A percentile compares a stretch with the other conserved stretches of the same genome.
phyloP scores from a whole-genome alignment of 2,797 vertebrate species.

The Sandelia bainsii region DNA sequence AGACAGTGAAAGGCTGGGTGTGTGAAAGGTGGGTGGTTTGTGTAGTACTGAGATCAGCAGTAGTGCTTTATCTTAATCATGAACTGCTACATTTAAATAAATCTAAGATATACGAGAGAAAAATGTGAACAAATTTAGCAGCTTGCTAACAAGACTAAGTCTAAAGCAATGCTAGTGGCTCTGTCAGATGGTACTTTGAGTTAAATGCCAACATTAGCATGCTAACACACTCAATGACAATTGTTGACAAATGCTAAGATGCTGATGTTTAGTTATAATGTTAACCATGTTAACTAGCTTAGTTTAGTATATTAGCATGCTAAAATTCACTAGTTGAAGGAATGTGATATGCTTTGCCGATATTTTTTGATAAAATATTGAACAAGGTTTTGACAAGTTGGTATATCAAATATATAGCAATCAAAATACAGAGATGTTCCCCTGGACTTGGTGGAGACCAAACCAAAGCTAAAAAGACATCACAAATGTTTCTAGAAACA shows the following conservation, averaged over 20 bases:
- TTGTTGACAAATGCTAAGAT: no score
- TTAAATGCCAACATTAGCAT: neutral
- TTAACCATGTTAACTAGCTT: neutral
- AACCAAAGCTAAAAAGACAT: no score
- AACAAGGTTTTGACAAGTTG: no score
- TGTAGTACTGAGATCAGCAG: slow-evolving; percentile 22
- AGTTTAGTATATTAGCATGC: neutral
- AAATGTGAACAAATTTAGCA: slow-evolving; percentile 18
- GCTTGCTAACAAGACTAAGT: neutral
- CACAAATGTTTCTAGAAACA: no score
- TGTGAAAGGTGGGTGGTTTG: slow-evolving; percentile 6
- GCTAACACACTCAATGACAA: neutral
- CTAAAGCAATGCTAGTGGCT: neutral
- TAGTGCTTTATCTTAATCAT: slow-evolving; percentile 40
- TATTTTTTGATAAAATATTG: no score
- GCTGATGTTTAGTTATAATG: no score
- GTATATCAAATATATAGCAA: no score
- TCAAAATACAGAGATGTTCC: no score
- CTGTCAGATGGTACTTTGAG: neutral
- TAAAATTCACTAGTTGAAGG: neutral
- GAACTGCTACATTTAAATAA: slow-evolving; percentile 30
- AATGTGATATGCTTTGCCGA: no score
- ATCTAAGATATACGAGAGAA: slow-evolving; percentile 3
- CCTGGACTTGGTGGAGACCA: no score
- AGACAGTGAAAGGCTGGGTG: slow-evolving; percentile 7